A percentile compares a stretch with the other conserved stretches of the same genome.
Evolutionary conservation across 2,888 invertebrate species (phyloP).

Genomic region (Oscheius sp.): DNA sequence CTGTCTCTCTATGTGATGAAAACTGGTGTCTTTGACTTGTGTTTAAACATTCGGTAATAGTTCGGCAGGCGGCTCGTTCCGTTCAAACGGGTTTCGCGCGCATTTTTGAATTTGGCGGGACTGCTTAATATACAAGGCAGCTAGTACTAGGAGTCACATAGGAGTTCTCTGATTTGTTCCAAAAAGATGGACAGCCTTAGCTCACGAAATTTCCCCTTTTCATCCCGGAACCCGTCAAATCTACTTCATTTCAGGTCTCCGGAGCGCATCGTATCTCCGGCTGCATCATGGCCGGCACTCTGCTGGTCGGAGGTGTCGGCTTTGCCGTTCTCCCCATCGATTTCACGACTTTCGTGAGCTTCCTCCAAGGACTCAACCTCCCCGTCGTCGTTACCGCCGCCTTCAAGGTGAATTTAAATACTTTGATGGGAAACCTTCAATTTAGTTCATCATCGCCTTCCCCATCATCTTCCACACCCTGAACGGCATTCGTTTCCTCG

Average conservation of each 20-base stretch:
- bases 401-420: conserved; percentile 60
- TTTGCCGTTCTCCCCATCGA: conserved; percentile 70
- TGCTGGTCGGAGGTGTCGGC: conserved; percentile 69
- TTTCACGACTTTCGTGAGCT: conserved; percentile 70
- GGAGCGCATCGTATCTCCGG: conserved; percentile 70
- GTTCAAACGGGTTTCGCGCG: too few relatives aligned
- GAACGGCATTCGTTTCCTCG: conserved; percentile 73
- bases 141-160: too few relatives aligned
- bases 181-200: too few relatives aligned
- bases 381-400: conserved; percentile 66
- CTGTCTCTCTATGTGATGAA: too few relatives aligned
- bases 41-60: too few relatives aligned
- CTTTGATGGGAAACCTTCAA: background rate
- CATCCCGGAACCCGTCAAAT: too few relatives aligned
- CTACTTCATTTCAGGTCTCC: conserved; percentile 50
- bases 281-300: conserved; percentile 71
- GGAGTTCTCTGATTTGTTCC: too few relatives aligned
- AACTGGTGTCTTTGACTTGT: too few relatives aligned
- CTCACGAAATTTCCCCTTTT: too few relatives aligned
- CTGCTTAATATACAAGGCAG: too few relatives aligned
- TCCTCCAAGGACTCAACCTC: conserved; percentile 63
- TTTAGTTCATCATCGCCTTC: conserved; percentile 70
- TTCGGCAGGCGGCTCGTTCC: too few relatives aligned
- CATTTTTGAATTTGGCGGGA: too few relatives aligned
- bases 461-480: conserved; percentile 72